phyloP scores from a whole-genome alignment of 2,888 invertebrate genomes.

The Drosophila cyrtoloma region DNA sequence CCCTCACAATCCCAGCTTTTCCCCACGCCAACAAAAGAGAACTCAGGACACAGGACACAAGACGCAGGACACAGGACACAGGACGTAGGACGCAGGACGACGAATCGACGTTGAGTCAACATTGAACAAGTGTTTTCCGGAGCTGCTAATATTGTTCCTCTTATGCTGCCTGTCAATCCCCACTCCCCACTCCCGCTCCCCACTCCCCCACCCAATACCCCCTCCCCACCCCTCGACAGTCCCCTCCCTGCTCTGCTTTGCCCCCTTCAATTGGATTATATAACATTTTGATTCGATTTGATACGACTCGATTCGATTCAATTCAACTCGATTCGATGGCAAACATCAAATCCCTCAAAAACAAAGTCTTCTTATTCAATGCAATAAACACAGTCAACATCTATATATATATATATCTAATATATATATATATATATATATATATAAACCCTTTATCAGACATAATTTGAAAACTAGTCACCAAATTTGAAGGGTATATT shows the following conservation, averaged over 20 bases:
- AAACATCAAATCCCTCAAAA: not conserved
- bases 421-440: not conserved
- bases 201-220: not conserved
- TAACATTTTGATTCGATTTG: constrained; percentile 35
- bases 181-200: not conserved
- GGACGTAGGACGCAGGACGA: constrained; percentile 15
- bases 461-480: not conserved
- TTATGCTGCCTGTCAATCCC: not conserved
- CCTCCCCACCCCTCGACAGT: fast-evolving
- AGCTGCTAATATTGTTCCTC: constrained; percentile 20
- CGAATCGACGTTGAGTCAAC: constrained; percentile 50
- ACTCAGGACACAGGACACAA: not conserved
- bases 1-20: not conserved
- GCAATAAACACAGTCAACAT: too few relatives aligned
- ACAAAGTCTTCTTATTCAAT: not conserved
- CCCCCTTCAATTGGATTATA: constrained; percentile 37
- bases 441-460: not conserved
- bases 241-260: not conserved
- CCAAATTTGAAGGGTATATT: not conserved
- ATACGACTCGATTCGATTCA: constrained; percentile 2
- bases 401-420: not conserved
- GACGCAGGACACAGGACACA: constrained; percentile 8
- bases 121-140: constrained; percentile 50
- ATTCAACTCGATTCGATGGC: not conserved
- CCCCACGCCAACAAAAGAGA: not conserved